These are phyloP conservation scores for Mixornis gularis DNA, from an alignment of 2,113 vertebrate genomes.

Conservation along the genomic window DNA sequence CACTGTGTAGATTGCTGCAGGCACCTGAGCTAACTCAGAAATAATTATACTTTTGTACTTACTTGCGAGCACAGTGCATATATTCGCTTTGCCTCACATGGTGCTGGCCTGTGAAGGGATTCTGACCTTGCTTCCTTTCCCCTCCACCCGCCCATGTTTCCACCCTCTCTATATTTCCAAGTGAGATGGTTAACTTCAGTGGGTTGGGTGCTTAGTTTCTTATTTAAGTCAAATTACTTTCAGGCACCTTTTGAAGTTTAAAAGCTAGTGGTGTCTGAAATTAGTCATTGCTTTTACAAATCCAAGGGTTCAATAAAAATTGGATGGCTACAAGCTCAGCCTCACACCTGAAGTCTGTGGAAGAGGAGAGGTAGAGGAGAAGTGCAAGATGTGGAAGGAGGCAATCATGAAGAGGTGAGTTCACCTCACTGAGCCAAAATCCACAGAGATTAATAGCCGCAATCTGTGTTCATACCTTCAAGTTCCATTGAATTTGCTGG, in stretches of 20 bases:
- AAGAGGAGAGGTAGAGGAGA: background rate
- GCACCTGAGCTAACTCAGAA: background rate
- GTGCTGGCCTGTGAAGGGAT: background rate
- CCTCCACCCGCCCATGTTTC: rapidly evolving
- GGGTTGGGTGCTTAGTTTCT: background rate
- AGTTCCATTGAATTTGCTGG: background rate
- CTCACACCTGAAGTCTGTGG: background rate
- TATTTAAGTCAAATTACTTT: background rate
- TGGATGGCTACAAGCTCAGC: background rate
- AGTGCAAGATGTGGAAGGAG: background rate
- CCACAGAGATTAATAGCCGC: background rate
- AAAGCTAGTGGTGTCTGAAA: background rate
- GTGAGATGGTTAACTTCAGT: background rate
- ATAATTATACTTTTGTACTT: background rate
- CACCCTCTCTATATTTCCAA: background rate
- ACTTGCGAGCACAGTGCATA: background rate
- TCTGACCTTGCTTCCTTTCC: background rate
- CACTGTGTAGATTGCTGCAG: background rate
- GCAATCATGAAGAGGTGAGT: background rate
- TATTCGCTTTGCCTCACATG: rapidly evolving
- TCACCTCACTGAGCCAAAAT: background rate
- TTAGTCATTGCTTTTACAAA: background rate
- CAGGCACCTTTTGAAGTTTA: background rate
- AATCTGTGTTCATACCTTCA: background rate
- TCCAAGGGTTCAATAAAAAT: background rate